Percentiles rank a stretch among this genome's conserved stretches.
Evolutionary conservation across 2,113 vertebrate genomes (phyloP).

Genomic region (Myotis yumanensis): DNA sequence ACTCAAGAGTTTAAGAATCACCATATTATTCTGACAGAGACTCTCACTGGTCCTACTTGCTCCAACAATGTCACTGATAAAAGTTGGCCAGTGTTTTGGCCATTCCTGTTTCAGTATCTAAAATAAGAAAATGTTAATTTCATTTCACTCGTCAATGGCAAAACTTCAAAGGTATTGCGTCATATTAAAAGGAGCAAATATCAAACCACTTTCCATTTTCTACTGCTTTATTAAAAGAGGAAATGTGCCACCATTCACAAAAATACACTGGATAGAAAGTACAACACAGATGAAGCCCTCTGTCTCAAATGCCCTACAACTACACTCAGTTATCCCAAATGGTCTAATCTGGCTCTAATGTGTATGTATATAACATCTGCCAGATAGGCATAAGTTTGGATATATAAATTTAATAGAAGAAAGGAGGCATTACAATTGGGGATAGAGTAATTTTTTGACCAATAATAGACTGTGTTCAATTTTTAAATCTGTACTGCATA

Average conservation of each 20-base stretch:
- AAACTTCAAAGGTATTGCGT: not conserved
- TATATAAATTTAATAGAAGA: not conserved
- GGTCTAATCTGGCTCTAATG: not conserved
- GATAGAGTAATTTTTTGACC: not conserved
- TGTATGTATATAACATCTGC: not conserved
- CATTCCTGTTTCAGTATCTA: slow-evolving; percentile 99
- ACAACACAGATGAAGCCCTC: not conserved
- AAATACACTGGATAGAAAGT: not conserved
- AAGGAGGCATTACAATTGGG: not conserved
- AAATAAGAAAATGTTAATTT: slow-evolving; percentile 51
- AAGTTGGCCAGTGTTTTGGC: slow-evolving; percentile 99
- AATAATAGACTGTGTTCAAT: not conserved
- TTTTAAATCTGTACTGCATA: not conserved
- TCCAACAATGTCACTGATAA: slow-evolving; percentile 98
- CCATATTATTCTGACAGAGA: slow-evolving; percentile 99
- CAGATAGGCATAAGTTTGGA: not conserved
- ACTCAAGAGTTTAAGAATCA: slow-evolving; percentile 97
- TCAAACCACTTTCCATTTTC: not conserved
- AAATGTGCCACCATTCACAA: not conserved
- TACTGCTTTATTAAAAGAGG: not conserved
- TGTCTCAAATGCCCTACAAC: not conserved
- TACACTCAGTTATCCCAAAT: not conserved
- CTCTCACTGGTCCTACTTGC: slow-evolving; percentile 98
- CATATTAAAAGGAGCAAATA: not conserved
- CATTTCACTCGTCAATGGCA: not conserved